Evolutionary conservation across 2,888 invertebrate genomes (phyloP), one percentile per base, ranked within the genome.

Genomic region (Lysandra coridon): DNA sequence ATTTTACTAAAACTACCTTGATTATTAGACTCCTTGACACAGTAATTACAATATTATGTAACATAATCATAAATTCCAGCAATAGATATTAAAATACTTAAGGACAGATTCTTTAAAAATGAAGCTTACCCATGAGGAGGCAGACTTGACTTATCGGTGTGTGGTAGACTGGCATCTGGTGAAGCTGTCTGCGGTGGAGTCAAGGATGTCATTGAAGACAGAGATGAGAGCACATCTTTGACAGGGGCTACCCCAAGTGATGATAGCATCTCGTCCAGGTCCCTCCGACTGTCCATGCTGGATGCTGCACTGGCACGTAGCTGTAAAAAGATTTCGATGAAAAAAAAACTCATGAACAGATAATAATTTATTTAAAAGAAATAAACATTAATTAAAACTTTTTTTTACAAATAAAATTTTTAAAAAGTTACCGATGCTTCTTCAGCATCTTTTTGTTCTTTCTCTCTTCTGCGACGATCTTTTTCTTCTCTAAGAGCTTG

Each of bases 401-500:
- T 74, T 23, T 23, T 23, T 23, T 23, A 23, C 23, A 53, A 53
- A 53, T 53, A 53, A 14, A 4, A 12, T 49, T 49, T 60, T 53
- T 40, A 40, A 79, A 30, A 64, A 76, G 83, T 84, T 84, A 95
- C 95, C 84, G 96, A 87, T 6, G 96, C 96, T 84, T 96, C 96
- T 83, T 97, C 96, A 85, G 97, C 97, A 96, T 98, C 98, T 94
- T 98, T 98, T 86, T 97, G 96, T 91, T 98, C 98, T 86, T 98
- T 98, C 91, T 98, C 98, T 80, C 97, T 95, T 77, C 97, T 95
- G 81, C 98, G 96, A 10, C 98, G 95, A 89, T 98, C 98, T 87
- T 98, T 98, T 90, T 98, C 98, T 84, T 98, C 98, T 2, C 98
- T 95, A 79, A 98, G 95, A 37, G 98, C 98, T 88, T 98, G 98